Conservation (phyloP, 2,797 vertebrate genomes). For the Enteromius thamalakanensis region DNA sequence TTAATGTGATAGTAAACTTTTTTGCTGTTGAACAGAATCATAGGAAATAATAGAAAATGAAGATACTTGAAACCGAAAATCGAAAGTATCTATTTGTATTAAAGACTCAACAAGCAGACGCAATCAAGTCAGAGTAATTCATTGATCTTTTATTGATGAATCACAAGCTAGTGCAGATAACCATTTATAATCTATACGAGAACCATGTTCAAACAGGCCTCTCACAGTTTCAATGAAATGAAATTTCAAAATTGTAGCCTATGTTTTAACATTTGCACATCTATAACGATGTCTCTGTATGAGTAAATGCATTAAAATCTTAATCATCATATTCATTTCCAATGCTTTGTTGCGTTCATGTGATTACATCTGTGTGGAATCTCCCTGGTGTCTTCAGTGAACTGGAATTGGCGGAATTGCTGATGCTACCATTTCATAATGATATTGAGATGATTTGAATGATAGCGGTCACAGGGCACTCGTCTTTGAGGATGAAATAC, state of each 20-base stretch:
- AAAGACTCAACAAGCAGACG: not conserved
- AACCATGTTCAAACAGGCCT: not conserved
- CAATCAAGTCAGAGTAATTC: not conserved
- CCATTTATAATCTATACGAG: not conserved
- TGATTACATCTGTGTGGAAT: conserved; percentile 12
- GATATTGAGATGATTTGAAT: conserved; percentile 38
- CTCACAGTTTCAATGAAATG: not conserved
- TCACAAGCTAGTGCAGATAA: not conserved
- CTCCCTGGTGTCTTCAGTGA: conserved; percentile 10
- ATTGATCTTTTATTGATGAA: not conserved
- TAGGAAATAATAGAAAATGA: not conserved
- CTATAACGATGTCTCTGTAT: not conserved
- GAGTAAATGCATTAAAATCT: conserved; percentile 10
- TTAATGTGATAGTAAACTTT: not conserved
- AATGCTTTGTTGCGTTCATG: not conserved
- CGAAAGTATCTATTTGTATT: not conserved
- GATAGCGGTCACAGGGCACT: conserved; percentile 36
- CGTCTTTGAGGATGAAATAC: conserved; percentile 31
- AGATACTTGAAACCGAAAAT: not conserved
- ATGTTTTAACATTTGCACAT: not conserved
- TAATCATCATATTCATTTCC: not conserved
- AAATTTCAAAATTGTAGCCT: too few species aligned
- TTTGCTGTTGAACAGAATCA: too few species aligned
- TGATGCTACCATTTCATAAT: conserved; percentile 27
- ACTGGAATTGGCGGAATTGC: conserved; percentile 27